Evolutionary conservation across 2,888 invertebrate species (phyloP).

Genomic region (Xylophagus ater): DNA sequence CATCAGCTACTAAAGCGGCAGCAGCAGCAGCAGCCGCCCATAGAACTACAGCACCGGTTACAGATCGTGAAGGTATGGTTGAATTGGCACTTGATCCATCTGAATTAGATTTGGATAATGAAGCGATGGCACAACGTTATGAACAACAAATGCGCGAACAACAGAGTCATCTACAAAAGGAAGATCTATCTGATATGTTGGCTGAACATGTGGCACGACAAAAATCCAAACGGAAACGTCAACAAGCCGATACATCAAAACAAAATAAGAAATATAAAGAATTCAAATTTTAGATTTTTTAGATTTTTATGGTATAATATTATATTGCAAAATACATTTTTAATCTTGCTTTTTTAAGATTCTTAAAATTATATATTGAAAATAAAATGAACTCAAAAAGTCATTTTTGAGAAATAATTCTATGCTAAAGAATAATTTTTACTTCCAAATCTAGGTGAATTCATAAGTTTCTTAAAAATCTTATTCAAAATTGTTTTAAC

Average conservation of each 20-base stretch:
- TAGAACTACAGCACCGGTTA: slow-evolving; percentile 25
- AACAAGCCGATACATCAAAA: slow-evolving; percentile 81
- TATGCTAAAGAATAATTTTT: too few species aligned
- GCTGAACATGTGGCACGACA: slow-evolving; percentile 96
- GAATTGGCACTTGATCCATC: slow-evolving; percentile 96
- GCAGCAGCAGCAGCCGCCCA: slow-evolving; percentile 40
- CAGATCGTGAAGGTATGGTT: slow-evolving; percentile 58
- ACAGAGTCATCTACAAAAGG: slow-evolving; percentile 75
- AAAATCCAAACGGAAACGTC: slow-evolving; percentile 88
- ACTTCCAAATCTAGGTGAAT: too few species aligned
- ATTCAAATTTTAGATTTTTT: slow-evolving; percentile 72
- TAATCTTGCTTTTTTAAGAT: too few species aligned
- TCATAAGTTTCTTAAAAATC: too few species aligned
- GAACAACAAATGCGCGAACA: slow-evolving; percentile 93
- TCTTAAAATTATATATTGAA: too few species aligned
- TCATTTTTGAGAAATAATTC: too few species aligned
- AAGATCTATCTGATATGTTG: slow-evolving; percentile 97
- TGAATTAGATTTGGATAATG: slow-evolving; percentile 90
- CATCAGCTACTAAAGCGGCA: slow-evolving; percentile 49
- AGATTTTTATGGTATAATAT: too few species aligned
- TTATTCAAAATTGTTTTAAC: too few species aligned
- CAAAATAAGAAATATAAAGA: slow-evolving; percentile 96
- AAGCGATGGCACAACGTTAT: slow-evolving; percentile 90
- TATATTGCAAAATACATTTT: too few species aligned
- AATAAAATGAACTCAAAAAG: too few species aligned